A percentile compares a stretch with the other conserved stretches of the same genome.
Conservation (phyloP, 2,113 vertebrate genomes). For the Hassar affinis region DNA sequence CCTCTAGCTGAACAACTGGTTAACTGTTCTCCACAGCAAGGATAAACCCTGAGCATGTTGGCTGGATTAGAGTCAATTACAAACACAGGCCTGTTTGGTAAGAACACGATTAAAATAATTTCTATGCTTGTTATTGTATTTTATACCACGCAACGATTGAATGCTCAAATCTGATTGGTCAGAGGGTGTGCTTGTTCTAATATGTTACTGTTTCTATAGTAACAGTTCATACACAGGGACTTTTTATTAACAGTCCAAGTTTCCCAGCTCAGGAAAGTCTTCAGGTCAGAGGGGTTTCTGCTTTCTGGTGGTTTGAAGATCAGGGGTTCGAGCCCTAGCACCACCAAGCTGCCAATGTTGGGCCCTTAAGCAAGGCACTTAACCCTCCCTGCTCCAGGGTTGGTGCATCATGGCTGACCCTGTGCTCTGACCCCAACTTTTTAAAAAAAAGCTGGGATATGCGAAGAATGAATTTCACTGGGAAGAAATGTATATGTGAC, state of each 20-base stretch:
- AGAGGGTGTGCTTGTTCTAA: not conserved
- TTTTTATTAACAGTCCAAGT: not conserved
- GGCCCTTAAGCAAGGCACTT: too few relatives aligned
- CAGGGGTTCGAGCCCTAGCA: too few relatives aligned
- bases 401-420: too few relatives aligned
- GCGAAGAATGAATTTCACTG: too few relatives aligned
- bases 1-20: not conserved
- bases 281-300: not conserved
- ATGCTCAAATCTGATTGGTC: not conserved
- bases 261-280: not conserved
- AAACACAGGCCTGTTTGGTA: not conserved
- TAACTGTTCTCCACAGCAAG: not conserved
- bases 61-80: not conserved
- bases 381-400: too few relatives aligned
- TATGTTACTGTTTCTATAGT: not conserved
- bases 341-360: too few relatives aligned
- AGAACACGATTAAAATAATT: not conserved
- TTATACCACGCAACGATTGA: too few relatives aligned
- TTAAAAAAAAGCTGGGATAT: too few relatives aligned
- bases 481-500: too few relatives aligned
- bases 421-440: too few relatives aligned
- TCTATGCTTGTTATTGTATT: not conserved
- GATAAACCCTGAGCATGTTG: not conserved
- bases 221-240: not conserved
- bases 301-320: too few relatives aligned